Percentiles rank a stretch among this genome's conserved stretches.
These are phyloP conservation scores for Melanerpes aurifrons DNA, from an alignment of 2,113 vertebrate species.

Conservation along the genomic window DNA sequence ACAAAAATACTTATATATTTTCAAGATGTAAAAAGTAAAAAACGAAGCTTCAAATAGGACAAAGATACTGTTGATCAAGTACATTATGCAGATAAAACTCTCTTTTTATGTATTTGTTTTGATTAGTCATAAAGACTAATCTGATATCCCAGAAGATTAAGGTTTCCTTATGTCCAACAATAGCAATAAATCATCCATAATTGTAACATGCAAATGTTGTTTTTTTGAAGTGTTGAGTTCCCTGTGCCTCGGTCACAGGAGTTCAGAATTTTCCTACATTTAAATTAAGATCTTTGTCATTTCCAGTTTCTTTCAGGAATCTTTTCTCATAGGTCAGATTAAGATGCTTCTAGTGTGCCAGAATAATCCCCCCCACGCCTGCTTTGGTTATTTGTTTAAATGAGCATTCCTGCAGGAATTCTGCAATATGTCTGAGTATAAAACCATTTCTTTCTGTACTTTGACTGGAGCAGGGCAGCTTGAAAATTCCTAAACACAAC, in stretches of 20 bases:
- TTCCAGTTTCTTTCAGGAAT: slow-evolving; percentile 25
- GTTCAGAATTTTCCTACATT: slow-evolving; percentile 44
- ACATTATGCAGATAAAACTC: background rate
- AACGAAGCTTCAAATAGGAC: background rate
- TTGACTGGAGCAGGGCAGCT: background rate
- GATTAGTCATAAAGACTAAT: slow-evolving; percentile 5
- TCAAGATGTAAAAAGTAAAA: background rate
- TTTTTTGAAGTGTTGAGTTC: slow-evolving; percentile 42
- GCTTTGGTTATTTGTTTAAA: slow-evolving; percentile 31
- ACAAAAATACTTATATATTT: background rate
- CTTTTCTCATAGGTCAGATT: slow-evolving; percentile 52
- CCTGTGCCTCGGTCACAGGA: slow-evolving; percentile 18
- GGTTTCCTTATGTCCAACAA: background rate
- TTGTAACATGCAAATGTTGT: slow-evolving; percentile 25
- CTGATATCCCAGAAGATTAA: background rate
- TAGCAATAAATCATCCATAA: slow-evolving; percentile 24
- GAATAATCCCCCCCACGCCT: background rate
- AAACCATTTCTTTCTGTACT: background rate
- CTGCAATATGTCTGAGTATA: background rate
- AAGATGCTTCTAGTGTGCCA: slow-evolving; percentile 8
- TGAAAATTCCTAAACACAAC: slow-evolving; percentile 8
- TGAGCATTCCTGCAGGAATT: slow-evolving; percentile 38
- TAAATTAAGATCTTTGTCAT: slow-evolving; percentile 24
- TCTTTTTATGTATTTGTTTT: background rate
- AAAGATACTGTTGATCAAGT: background rate